A percentile compares a stretch with the other conserved stretches of the same genome.
phyloP scores from a whole-genome alignment of 2,888 invertebrate species.

The Patella caerulea region DNA sequence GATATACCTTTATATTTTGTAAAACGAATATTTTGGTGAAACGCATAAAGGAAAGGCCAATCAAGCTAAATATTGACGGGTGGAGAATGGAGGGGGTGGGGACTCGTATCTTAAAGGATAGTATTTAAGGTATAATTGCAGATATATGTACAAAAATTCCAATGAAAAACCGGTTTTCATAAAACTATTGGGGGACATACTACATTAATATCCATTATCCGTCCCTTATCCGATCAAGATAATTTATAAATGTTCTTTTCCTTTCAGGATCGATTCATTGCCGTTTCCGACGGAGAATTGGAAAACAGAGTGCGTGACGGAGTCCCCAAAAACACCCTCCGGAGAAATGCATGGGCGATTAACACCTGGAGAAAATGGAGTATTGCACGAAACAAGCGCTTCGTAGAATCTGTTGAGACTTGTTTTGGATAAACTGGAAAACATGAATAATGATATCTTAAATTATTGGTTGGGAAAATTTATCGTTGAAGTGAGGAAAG shows the following conservation, averaged over 20 bases:
- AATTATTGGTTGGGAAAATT: constrained; percentile 3
- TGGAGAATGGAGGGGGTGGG: neutral
- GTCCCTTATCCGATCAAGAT: neutral
- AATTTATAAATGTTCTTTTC: constrained; percentile 6
- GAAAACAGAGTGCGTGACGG: neutral
- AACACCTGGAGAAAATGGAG: constrained; percentile 2
- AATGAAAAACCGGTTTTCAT: neutral
- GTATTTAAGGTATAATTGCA: neutral
- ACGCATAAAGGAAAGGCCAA: constrained; percentile 6
- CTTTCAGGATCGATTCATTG: constrained; percentile 2
- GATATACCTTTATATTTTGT: neutral
- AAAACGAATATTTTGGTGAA: constrained; percentile 6
- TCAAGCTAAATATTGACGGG: neutral
- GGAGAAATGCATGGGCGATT: neutral
- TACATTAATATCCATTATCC: neutral
- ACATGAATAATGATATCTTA: neutral
- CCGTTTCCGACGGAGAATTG: neutral
- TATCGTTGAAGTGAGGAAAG: constrained; percentile 3
- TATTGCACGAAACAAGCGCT: neutral
- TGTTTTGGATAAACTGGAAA: constrained; percentile 3
- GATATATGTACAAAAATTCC: neutral
- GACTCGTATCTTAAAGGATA: neutral
- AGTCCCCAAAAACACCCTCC: constrained; percentile 5
- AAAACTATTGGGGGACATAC: neutral
- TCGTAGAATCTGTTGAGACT: neutral